phyloP scores from a whole-genome alignment of 1,140 invertebrate species.

The Lysiphlebus fabarum region DNA sequence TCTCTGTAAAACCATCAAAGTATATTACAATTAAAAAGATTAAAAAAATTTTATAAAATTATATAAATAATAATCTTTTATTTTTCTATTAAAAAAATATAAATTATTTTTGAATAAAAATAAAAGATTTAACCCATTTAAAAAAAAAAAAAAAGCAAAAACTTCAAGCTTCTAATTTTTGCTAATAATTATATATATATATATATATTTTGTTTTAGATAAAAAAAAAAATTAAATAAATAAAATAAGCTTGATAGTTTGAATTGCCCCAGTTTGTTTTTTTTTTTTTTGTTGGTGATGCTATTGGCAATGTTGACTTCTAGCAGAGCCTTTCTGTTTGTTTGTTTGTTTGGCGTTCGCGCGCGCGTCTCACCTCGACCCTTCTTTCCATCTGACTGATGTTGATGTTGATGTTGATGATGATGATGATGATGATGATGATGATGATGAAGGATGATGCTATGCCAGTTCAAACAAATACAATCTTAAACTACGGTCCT shows the following conservation, averaged over 20 bases:
- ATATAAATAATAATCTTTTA: too few relatives aligned
- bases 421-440: not conserved
- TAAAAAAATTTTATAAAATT: too few relatives aligned
- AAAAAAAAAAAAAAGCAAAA: too few relatives aligned
- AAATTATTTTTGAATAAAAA: too few relatives aligned
- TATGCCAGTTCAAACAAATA: constrained; percentile 45
- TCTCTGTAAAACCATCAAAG: too few relatives aligned
- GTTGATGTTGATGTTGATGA: constrained; percentile 24
- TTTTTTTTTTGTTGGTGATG: constrained; percentile 29
- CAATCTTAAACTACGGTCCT: constrained; percentile 51
- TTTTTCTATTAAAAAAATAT: too few relatives aligned
- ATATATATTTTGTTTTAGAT: not conserved
- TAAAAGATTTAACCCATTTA: too few relatives aligned
- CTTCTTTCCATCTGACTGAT: not conserved
- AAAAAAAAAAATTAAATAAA: not conserved
- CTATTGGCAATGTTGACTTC: constrained; percentile 43
- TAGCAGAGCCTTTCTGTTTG: constrained; percentile 52
- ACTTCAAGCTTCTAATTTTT: too few relatives aligned
- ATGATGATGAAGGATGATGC: constrained; percentile 45
- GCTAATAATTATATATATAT: too few relatives aligned
- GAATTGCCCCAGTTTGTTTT: constrained; percentile 22
- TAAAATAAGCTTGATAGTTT: constrained; percentile 10
- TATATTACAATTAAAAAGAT: too few relatives aligned
- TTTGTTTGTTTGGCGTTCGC: constrained; percentile 51
- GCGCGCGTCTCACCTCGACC: constrained; percentile 23